Base-by-base conservation (phyloP, 2,888 invertebrate genomes). In the Himalopsyche kuldschensis region DNA sequence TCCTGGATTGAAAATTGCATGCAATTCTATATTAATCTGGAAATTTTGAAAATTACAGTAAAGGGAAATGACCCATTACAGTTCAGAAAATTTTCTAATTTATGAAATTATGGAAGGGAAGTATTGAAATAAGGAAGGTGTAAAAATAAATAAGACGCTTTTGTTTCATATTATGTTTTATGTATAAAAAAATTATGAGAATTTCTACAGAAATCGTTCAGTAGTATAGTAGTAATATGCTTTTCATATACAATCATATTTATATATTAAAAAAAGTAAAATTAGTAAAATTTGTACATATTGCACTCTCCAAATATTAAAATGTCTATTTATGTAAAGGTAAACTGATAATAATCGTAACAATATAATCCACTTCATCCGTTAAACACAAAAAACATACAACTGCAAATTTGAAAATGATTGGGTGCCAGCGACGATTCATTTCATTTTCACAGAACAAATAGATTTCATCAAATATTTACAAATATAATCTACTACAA, bases 201-300 rank as follows among this genome's bases (percentile, higher is more conserved):
- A 86, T 86, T 86, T 85, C 86, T 86, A 86, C 86, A 86, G 85
- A 86, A 86, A 86, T 85, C 86, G 79, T 86, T 86, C 86, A 86
- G 85, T 86, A 86, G 84, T 84, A 85, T 86, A 86, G 84, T 86
- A 86, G 85, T 86, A 86, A 82, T 85, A 86, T 86, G 86, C 85
- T 84, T 84, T 86, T 86, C 84, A 86, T 86, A 86, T 85, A 86
- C 86, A 86, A 86, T 86, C 85, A 85, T 86, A 86, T 86, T 85
- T 85, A 85, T 85, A 84, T 78, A 81, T 81, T 69, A 80, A 82
- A 85, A 82, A 84, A 85, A 86, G 80, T 84, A 84, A 85, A 86
- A 86, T 84, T 84, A 85, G 84, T 85, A 93, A 93, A 93, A 94
- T 94, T 94, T 94, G 94, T 94, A 94, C 94, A 94, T 94, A 94